Evolutionary conservation across 2,888 invertebrate genomes (phyloP).

Genomic region (Apantesis nais): DNA sequence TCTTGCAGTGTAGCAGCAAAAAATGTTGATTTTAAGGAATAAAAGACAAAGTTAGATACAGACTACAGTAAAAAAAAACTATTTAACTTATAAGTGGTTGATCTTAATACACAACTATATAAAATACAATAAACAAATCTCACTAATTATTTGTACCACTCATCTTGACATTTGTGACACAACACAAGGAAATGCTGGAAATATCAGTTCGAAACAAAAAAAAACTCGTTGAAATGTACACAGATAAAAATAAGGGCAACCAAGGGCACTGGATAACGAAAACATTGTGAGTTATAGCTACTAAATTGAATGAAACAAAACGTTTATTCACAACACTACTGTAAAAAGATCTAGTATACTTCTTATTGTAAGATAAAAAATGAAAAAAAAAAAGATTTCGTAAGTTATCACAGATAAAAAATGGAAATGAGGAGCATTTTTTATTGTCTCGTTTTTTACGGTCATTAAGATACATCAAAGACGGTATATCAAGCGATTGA

Average conservation of each 20-base stretch:
- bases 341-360: slow-evolving; percentile 9
- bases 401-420: not conserved
- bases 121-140: not conserved
- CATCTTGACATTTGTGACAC: not conserved
- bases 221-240: not conserved
- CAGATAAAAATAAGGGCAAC: slow-evolving; percentile 12
- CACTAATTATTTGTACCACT: not conserved
- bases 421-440: slow-evolving; percentile 3
- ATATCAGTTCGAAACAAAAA: slow-evolving; percentile 8
- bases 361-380: not conserved
- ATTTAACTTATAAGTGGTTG: too few relatives aligned
- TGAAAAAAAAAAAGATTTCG: not conserved
- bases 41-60: too few relatives aligned
- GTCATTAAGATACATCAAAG: slow-evolving; percentile 4
- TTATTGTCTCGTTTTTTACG: not conserved
- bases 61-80: too few relatives aligned
- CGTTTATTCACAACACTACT: slow-evolving; percentile 1
- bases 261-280: slow-evolving; percentile 15
- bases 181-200: slow-evolving; percentile 3
- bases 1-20: too few relatives aligned
- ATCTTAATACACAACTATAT: not conserved
- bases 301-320: not conserved
- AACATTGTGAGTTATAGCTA: slow-evolving; percentile 6
- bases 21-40: too few relatives aligned
- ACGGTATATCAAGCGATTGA: not conserved